A percentile compares a stretch with the other conserved stretches of the same genome.
These are phyloP conservation scores for Serranus cabrilla DNA, from an alignment of 2,797 vertebrate genomes.

Conservation along the genomic window DNA sequence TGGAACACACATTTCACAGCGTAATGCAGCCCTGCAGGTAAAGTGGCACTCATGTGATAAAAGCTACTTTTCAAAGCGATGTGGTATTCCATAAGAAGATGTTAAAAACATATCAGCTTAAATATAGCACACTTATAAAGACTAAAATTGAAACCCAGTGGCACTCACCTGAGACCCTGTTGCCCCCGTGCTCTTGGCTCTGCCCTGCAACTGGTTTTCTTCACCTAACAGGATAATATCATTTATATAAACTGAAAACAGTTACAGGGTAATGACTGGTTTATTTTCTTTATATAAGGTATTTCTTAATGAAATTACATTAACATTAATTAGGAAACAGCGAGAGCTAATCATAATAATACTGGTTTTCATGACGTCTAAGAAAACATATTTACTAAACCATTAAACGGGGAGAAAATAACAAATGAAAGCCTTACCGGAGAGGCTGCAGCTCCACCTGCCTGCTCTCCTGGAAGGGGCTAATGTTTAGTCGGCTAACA, in stretches of 20 bases:
- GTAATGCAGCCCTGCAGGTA: slow-evolving; percentile 39
- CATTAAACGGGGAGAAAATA: not conserved
- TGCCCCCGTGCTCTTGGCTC: slow-evolving; percentile 24
- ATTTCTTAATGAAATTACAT: not conserved
- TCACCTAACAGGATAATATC: not conserved
- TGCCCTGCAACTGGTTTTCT: slow-evolving; percentile 1
- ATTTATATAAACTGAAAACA: not conserved
- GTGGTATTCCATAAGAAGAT: slow-evolving; percentile 53
- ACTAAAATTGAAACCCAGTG: slow-evolving; percentile 44
- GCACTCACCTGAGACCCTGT: slow-evolving; percentile 55
- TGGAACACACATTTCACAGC: slow-evolving; percentile 30
- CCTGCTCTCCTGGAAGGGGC: not conserved
- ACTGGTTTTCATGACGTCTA: not conserved
- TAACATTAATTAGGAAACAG: not conserved
- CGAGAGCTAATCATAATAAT: not conserved
- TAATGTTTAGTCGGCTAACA: not conserved
- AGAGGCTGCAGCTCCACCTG: not conserved
- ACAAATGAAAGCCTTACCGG: not conserved
- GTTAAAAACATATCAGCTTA: slow-evolving; percentile 63
- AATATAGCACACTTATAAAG: slow-evolving; percentile 61
- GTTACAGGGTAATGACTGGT: not conserved
- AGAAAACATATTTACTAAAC: not conserved
- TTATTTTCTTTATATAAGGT: not conserved
- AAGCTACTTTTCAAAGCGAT: slow-evolving; percentile 53
- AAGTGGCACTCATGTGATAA: slow-evolving; percentile 60